Evolutionary conservation across 2,797 vertebrate species (phyloP).

Genomic region (Oreonectes daqikongensis): DNA sequence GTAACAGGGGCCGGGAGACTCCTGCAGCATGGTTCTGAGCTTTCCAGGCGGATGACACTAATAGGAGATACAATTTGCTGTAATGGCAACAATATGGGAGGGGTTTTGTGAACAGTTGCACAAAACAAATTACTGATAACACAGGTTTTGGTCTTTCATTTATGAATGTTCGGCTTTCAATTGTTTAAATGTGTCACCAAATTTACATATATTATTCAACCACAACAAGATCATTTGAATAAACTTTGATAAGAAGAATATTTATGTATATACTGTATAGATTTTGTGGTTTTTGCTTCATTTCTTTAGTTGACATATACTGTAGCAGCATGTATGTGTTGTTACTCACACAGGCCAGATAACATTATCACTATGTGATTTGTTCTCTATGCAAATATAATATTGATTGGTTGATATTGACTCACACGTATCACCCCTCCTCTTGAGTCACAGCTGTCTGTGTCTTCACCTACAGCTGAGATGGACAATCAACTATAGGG

Average conservation of each 20-base stretch:
- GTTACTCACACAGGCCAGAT: neutral
- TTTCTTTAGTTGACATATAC: neutral
- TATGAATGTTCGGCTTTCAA: constrained; percentile 16
- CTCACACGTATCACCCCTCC: constrained; percentile 1
- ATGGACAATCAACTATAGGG: constrained; percentile 15
- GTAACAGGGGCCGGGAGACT: neutral
- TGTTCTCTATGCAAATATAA: neutral
- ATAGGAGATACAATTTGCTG: constrained; percentile 2
- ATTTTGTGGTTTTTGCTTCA: neutral
- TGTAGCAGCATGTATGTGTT: too few relatives aligned
- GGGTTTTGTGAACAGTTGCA: constrained; percentile 14
- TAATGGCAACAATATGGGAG: constrained; percentile 26
- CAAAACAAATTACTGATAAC: constrained; percentile 11
- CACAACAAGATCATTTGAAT: neutral
- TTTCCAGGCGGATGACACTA: neutral
- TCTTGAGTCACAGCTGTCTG: constrained; percentile 22
- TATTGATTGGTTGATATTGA: neutral
- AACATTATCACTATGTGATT: neutral
- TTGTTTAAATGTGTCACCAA: neutral
- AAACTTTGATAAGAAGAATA: neutral
- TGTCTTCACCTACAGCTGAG: constrained; percentile 25
- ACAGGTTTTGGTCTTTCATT: constrained; percentile 15
- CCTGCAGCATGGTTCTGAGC: neutral
- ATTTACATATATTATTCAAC: constrained; percentile 29
- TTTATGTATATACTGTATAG: neutral